phyloP scores from a whole-genome alignment of 2,888 invertebrate species.

The Melinaea menophilus region DNA sequence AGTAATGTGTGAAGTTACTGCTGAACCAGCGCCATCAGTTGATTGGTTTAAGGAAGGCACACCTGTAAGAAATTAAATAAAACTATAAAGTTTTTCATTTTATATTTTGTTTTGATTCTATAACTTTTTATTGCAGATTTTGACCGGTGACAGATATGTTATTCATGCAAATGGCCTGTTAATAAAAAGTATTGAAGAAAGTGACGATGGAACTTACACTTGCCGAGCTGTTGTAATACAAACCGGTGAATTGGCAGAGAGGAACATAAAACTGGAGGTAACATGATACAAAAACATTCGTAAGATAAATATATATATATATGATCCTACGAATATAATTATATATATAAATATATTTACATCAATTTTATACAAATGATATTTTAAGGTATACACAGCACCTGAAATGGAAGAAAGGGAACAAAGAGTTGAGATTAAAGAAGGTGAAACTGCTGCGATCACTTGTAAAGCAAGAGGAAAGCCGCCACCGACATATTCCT shows the following conservation, averaged over 20 bases:
- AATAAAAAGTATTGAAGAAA: conserved; percentile 86
- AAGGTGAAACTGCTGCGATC: conserved; percentile 87
- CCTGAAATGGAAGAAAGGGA: conserved; percentile 84
- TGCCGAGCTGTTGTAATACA: conserved; percentile 91
- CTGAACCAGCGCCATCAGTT: conserved; percentile 90
- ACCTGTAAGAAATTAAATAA: conserved; percentile 63
- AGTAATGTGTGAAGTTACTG: conserved; percentile 90
- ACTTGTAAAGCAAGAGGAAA: conserved; percentile 89
- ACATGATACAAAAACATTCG: conserved; percentile 12
- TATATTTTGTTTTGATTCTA: not conserved
- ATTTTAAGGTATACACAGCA: conserved; percentile 81
- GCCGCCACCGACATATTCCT: conserved; percentile 88
- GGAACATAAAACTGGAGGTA: conserved; percentile 89
- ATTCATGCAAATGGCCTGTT: conserved; percentile 85
- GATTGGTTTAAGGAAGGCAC: conserved; percentile 91
- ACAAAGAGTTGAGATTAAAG: conserved; percentile 82
- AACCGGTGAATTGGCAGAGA: conserved; percentile 87
- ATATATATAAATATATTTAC: conserved; percentile 13
- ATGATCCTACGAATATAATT: not conserved
- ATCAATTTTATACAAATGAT: not conserved
- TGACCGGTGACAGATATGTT: conserved; percentile 84
- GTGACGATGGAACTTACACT: conserved; percentile 91
- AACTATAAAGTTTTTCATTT: not conserved
- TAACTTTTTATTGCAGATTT: conserved; percentile 66
- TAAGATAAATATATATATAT: not conserved